Evolutionary conservation across 2,113 vertebrate species (phyloP).

Genomic region (Trichomycterus rosablanca): DNA sequence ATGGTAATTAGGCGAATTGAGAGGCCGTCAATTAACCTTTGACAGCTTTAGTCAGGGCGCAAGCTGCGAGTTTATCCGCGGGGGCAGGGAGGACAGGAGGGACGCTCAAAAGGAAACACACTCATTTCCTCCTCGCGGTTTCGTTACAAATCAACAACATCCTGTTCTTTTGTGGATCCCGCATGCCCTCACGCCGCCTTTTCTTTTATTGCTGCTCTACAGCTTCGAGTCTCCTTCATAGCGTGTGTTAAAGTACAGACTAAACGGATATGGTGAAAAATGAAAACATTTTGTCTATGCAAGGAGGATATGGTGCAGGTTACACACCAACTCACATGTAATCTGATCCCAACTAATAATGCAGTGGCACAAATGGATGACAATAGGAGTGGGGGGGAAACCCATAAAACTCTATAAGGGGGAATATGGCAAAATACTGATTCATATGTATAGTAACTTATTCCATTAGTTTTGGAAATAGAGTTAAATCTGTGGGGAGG

Average conservation of each 20-base stretch:
- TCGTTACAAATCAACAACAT: slow-evolving; percentile 94
- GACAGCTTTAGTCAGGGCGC: slow-evolving; percentile 61
- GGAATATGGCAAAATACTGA: no score
- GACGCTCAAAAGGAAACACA: slow-evolving; percentile 86
- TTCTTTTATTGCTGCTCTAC: slow-evolving; percentile 47
- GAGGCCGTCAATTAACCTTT: slow-evolving; percentile 69
- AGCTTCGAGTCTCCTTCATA: neutral
- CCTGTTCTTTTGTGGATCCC: slow-evolving; percentile 89
- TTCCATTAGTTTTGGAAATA: no score
- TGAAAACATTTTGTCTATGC: no score
- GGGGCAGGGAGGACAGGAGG: slow-evolving; percentile 60
- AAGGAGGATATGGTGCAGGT: no score
- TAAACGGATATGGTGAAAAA: neutral
- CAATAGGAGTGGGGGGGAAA: no score
- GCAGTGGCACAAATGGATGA: no score
- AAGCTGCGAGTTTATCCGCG: slow-evolving; percentile 43
- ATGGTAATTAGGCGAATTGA: slow-evolving; percentile 56
- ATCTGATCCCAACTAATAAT: no score
- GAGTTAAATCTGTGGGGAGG: no score
- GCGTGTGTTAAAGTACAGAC: neutral
- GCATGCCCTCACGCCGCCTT: slow-evolving; percentile 67
- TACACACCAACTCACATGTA: no score
- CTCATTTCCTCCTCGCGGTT: slow-evolving; percentile 91
- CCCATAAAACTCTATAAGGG: no score
- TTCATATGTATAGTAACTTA: no score